phyloP scores from a whole-genome alignment of 2,888 invertebrate genomes.

The Lochmaea crataegi region DNA sequence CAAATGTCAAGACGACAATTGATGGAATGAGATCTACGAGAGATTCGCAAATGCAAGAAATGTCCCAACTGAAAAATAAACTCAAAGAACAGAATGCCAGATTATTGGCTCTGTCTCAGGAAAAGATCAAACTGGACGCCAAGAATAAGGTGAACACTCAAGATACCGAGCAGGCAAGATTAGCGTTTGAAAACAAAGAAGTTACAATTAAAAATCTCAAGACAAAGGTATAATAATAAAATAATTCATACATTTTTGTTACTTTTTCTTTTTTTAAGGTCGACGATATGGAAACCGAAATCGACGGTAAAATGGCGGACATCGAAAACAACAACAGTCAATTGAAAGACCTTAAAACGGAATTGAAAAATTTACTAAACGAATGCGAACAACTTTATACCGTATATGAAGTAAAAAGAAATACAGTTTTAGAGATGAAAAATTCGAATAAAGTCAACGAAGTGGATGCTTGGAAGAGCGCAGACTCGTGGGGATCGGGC shows the following conservation, averaged over 20 bases:
- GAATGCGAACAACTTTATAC: conserved; percentile 77
- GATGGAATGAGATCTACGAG: conserved; percentile 95
- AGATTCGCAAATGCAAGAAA: conserved; percentile 89
- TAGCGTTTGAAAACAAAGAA: conserved; percentile 77
- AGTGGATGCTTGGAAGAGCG: conserved; percentile 69
- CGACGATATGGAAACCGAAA: conserved; percentile 81
- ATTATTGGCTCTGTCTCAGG: conserved; percentile 83
- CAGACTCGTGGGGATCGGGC: conserved; percentile 66
- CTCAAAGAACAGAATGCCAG: conserved; percentile 88
- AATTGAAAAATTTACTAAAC: conserved; percentile 73
- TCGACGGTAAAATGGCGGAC: conserved; percentile 82
- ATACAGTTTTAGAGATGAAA: conserved; percentile 63
- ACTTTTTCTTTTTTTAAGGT: conserved; percentile 63
- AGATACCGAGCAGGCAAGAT: conserved; percentile 69
- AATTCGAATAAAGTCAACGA: conserved; percentile 62
- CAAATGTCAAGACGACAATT: conserved; percentile 93
- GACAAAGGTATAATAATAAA: conserved; percentile 62
- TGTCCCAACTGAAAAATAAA: conserved; percentile 83
- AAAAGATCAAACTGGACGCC: conserved; percentile 83
- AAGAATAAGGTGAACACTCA: conserved; percentile 71
- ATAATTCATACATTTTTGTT: background rate
- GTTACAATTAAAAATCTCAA: conserved; percentile 71
- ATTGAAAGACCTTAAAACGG: conserved; percentile 77
- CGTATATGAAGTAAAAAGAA: conserved; percentile 77
- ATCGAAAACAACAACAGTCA: conserved; percentile 84